These are phyloP conservation scores for Phoenicopterus ruber DNA, from an alignment of 2,113 vertebrate species.

Conservation along the genomic window DNA sequence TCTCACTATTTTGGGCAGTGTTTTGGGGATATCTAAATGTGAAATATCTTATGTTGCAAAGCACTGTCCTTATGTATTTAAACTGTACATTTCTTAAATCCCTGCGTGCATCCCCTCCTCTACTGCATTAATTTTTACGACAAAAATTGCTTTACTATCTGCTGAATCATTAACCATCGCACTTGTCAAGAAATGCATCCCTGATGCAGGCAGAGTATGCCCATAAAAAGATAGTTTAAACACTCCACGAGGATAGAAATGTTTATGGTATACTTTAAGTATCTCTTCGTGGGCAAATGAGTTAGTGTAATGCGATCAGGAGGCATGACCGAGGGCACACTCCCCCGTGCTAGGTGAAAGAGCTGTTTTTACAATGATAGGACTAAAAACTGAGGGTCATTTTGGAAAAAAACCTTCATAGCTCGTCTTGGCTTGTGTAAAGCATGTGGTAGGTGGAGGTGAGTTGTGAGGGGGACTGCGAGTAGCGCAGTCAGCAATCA, in stretches of 20 bases:
- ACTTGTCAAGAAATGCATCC: constrained; percentile 26
- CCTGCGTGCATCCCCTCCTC: neutral
- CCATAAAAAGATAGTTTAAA: constrained; percentile 42
- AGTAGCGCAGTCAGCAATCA: neutral
- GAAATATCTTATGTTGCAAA: neutral
- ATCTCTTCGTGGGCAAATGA: neutral
- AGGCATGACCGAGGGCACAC: neutral
- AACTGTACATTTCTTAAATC: neutral
- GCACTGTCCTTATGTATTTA: neutral
- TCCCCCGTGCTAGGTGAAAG: neutral
- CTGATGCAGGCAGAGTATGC: neutral
- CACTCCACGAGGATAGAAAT: neutral
- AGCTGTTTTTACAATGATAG: neutral
- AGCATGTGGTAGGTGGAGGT: neutral
- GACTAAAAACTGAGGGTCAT: neutral
- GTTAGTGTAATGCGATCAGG: neutral
- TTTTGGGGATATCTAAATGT: constrained; percentile 5
- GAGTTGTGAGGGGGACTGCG: neutral
- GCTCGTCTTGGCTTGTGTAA: neutral
- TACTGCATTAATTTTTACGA: neutral
- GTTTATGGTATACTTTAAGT: constrained; percentile 10
- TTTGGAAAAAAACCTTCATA: neutral
- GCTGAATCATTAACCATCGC: constrained; percentile 45
- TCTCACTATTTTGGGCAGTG: neutral
- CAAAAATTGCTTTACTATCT: constrained; percentile 32